Conservation (phyloP, 1,140 invertebrate species). For the Streblospio benedicti region DNA sequence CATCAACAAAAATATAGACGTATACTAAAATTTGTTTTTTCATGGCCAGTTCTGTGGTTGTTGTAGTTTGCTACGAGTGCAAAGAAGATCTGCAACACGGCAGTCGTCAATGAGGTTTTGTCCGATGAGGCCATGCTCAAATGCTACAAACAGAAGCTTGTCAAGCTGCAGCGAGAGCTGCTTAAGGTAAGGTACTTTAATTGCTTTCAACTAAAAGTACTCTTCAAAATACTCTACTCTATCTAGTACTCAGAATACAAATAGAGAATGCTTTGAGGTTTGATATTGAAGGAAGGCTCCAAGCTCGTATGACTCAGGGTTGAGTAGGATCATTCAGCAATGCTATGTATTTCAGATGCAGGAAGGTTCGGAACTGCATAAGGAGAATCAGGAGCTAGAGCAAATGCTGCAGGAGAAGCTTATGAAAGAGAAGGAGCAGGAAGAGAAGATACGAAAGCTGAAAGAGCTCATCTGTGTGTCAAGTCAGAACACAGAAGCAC, state of each 20-base stretch:
- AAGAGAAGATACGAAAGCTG: constrained; percentile 25
- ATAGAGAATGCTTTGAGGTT: no score
- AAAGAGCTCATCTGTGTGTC: constrained; percentile 22
- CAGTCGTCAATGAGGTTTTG: constrained; percentile 52
- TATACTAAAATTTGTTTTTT: neutral
- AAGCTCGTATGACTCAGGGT: no score
- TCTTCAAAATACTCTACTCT: no score
- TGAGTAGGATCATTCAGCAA: no score
- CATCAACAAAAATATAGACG: neutral
- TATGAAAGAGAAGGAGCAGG: constrained; percentile 19
- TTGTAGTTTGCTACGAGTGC: constrained; percentile 55
- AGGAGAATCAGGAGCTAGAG: constrained; percentile 28
- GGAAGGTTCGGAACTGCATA: no score
- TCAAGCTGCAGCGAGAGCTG: constrained; percentile 28
- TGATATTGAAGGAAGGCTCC: no score
- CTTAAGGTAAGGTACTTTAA: constrained; percentile 23
- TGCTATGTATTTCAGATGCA: no score
- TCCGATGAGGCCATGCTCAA: constrained; percentile 38
- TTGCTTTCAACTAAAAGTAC: neutral
- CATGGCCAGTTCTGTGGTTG: neutral
- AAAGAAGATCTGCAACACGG: constrained; percentile 54
- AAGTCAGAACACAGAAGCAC: constrained; percentile 4
- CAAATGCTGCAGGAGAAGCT: constrained; percentile 27
- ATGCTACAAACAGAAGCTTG: constrained; percentile 31
- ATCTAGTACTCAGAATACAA: no score